phyloP scores from a whole-genome alignment of 2,888 invertebrate genomes.

The Caenorhabditis japonica region DNA sequence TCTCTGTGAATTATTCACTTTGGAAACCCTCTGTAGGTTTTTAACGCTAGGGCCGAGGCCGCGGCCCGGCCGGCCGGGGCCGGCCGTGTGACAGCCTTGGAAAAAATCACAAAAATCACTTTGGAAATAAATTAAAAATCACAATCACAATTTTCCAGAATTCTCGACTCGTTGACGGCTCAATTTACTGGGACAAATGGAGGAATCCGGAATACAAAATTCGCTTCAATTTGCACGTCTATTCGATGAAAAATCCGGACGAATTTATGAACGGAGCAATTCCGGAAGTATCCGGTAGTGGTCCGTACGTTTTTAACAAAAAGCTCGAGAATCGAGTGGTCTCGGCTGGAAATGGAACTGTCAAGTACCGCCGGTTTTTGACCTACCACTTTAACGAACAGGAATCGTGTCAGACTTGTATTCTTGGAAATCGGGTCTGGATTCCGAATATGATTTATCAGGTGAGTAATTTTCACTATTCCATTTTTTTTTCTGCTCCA shows the following conservation, averaged over 20 bases:
- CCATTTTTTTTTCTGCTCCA: no score
- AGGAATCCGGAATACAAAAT: conserved; percentile 71
- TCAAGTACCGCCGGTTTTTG: conserved; percentile 64
- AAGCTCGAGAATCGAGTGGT: conserved; percentile 70
- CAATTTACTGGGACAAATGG: conserved; percentile 71
- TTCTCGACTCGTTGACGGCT: conserved; percentile 65
- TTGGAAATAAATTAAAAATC: no score
- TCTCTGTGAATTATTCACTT: no score
- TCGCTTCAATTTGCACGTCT: conserved; percentile 70
- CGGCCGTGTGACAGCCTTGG: no score
- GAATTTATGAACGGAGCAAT: conserved; percentile 73
- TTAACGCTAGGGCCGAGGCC: no score
- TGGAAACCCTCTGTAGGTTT: no score
- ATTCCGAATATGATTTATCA: conserved; percentile 72
- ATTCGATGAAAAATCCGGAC: conserved; percentile 76
- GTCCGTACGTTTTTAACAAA: conserved; percentile 77
- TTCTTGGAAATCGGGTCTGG: conserved; percentile 75
- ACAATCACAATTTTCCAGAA: conserved; percentile 56
- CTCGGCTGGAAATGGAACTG: conserved; percentile 69
- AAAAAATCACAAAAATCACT: no score
- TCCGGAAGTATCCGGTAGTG: conserved; percentile 70
- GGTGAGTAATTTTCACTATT: conserved; percentile 25
- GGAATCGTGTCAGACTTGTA: conserved; percentile 74
- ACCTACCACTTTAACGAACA: conserved; percentile 70
- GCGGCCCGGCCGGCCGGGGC: no score